Evolutionary conservation across 2,797 vertebrate genomes (phyloP).

Genomic region (Sebastes steindachneri): DNA sequence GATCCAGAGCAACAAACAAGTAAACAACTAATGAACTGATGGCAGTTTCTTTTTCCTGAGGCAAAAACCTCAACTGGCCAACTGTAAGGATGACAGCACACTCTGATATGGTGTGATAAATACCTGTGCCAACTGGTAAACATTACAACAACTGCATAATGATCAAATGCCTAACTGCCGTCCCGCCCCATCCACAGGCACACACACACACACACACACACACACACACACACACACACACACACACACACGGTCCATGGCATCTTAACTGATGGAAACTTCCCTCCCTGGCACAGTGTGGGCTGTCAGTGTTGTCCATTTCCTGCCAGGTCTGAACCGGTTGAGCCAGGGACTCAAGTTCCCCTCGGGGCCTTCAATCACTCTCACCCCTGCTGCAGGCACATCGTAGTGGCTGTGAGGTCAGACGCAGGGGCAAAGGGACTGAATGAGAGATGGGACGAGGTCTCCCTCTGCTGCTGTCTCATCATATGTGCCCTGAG

Average conservation of each 20-base stretch:
- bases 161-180: constrained; percentile 38
- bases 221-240: constrained; percentile 17
- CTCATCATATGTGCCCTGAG: constrained; percentile 2
- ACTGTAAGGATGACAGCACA: not conserved
- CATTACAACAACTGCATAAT: constrained; percentile 35
- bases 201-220: constrained; percentile 14
- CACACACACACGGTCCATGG: constrained; percentile 19
- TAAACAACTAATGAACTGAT: constrained; percentile 33
- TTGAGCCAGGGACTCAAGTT: constrained; percentile 76
- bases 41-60: not conserved
- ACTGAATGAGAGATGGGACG: constrained; percentile 35
- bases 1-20: constrained; percentile 47
- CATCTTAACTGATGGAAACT: constrained; percentile 72
- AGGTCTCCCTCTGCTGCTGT: constrained; percentile 79
- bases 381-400: constrained; percentile 49
- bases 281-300: constrained; percentile 56
- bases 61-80: not conserved
- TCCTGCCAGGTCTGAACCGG: constrained; percentile 66
- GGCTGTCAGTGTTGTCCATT: constrained; percentile 67
- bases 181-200: not conserved
- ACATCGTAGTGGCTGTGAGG: constrained; percentile 46
- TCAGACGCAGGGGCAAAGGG: constrained; percentile 29
- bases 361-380: constrained; percentile 72
- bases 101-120: constrained; percentile 15
- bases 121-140: constrained; percentile 13